Conservation (phyloP, 2,888 invertebrate species). For the Scaptomyza caliginosa region DNA sequence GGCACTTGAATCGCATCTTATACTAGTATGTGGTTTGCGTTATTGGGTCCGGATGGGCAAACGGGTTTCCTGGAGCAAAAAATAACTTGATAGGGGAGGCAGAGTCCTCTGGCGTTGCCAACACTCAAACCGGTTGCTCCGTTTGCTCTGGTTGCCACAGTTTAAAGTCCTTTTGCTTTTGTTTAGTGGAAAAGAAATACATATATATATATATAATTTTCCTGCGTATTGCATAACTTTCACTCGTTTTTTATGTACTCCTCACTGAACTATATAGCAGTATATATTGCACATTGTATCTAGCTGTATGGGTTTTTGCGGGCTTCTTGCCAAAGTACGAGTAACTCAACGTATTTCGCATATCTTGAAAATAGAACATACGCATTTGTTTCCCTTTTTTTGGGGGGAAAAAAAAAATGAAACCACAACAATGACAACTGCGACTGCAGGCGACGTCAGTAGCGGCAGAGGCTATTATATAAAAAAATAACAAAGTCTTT, state of each 20-base stretch:
- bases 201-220: slow-evolving; percentile 52
- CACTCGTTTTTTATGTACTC: slow-evolving; percentile 2
- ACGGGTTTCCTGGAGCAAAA: slow-evolving; percentile 15
- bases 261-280: slow-evolving; percentile 15
- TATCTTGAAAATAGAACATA: slow-evolving; percentile 64
- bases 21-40: slow-evolving; percentile 6
- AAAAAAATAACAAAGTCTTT: slow-evolving; percentile 57
- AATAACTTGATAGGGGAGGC: neutral
- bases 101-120: neutral
- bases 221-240: slow-evolving; percentile 53
- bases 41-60: slow-evolving; percentile 21
- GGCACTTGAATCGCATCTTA: slow-evolving; percentile 18
- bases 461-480: slow-evolving; percentile 57
- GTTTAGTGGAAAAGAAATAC: slow-evolving; percentile 57
- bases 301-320: slow-evolving; percentile 8
- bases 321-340: slow-evolving; percentile 15
- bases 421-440: slow-evolving; percentile 49
- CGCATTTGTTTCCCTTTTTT: slow-evolving; percentile 44
- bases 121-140: slow-evolving; percentile 10
- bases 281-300: slow-evolving; percentile 38
- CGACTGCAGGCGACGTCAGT: slow-evolving; percentile 14
- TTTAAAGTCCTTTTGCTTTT: slow-evolving; percentile 41
- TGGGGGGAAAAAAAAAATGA: too few species aligned
- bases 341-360: slow-evolving; percentile 67
- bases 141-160: slow-evolving; percentile 14